Evolutionary conservation across 2,888 invertebrate species (phyloP), one percentile per base, ranked within the genome.

Genomic region (Synanthedon tipuliformis): DNA sequence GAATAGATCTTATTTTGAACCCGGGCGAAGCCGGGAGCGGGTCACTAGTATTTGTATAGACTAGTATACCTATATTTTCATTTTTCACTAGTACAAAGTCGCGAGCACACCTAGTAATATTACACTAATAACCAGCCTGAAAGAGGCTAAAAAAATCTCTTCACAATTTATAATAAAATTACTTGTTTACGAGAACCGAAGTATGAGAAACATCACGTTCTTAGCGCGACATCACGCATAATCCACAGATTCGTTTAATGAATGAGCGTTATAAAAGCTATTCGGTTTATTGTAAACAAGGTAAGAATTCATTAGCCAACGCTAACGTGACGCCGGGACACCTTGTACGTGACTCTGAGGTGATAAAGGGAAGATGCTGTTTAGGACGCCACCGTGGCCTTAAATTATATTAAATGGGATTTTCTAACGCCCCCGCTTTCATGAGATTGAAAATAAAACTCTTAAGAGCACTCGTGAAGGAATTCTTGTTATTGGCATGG

Each of bases 201-300:
- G 15, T 15, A 45, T 45, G 45, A n/a, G 63, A 77, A 78, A 78
- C 76, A 55, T 74, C 77, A 76, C 77, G 78, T 74, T 66, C 72
- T 63, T 55, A 63, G 71, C 64, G 64, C 73, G 72, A 70, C 75
- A 73, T 73, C 71, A 75, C 73, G 78, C 78, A 78, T 75, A 78
- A 78, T 77, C 74, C 68, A 62, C 63, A 71, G 73, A 73, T 75
- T 71, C 66, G 65, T 73, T 73, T 75, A 77, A 78, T 76, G 74
- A 75, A 78, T 74, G 71, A 67, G 68, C 70, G 75, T 73, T 74
- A 75, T 78, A 75, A 80, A 80, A 76, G 75, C 77, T 71, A 75
- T 76, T 78, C 71, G 72, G 75, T 78, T 78, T 75, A 80, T 80
- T 78, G 78, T 79, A 81, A 82, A 83, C 81, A 82, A 73, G 69